A percentile compares a stretch with the other conserved stretches of the same genome.
phyloP scores from a whole-genome alignment of 2,888 invertebrate genomes.

The Caenorhabditis japonica region DNA sequence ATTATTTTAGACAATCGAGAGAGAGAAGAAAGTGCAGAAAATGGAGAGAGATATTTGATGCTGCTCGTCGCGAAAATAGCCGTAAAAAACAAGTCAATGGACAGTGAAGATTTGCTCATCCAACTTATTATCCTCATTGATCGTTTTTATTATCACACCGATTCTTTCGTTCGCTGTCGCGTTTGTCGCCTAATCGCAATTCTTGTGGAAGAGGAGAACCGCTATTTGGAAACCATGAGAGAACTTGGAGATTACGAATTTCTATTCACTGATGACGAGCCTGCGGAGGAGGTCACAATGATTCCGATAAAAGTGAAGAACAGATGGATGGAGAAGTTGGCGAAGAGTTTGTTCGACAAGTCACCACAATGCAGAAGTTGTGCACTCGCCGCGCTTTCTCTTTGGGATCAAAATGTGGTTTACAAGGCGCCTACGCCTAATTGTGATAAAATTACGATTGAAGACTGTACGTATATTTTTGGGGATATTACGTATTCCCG shows the following conservation, averaged over 20 bases:
- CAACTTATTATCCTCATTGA: slow-evolving; percentile 27
- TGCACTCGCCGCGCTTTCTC: slow-evolving; percentile 18
- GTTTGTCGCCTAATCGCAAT: slow-evolving; percentile 10
- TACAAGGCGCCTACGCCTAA: neutral
- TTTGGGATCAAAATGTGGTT: slow-evolving; percentile 15
- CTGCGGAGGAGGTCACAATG: slow-evolving; percentile 4
- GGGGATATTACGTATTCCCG: too few species aligned
- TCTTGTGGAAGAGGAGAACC: slow-evolving; percentile 25
- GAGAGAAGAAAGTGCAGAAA: slow-evolving; percentile 14
- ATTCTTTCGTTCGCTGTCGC: slow-evolving; percentile 16
- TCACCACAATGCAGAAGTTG: slow-evolving; percentile 24
- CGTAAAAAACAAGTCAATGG: slow-evolving; percentile 27
- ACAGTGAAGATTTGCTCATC: slow-evolving; percentile 31
- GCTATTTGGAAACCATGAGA: slow-evolving; percentile 17
- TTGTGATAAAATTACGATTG: slow-evolving; percentile 12
- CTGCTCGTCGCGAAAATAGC: slow-evolving; percentile 33
- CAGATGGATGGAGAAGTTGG: slow-evolving; percentile 28
- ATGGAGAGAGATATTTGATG: slow-evolving; percentile 13
- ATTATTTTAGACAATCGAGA: slow-evolving; percentile 21
- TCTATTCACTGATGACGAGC: slow-evolving; percentile 29
- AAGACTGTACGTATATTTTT: slow-evolving; percentile 22
- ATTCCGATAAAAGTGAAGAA: slow-evolving; percentile 32
- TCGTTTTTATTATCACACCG: slow-evolving; percentile 19
- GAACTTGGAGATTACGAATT: slow-evolving; percentile 25
- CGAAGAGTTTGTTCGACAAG: slow-evolving; percentile 31